Evolutionary conservation across 2,797 vertebrate species (phyloP).

Genomic region (Manis pentadactyla): DNA sequence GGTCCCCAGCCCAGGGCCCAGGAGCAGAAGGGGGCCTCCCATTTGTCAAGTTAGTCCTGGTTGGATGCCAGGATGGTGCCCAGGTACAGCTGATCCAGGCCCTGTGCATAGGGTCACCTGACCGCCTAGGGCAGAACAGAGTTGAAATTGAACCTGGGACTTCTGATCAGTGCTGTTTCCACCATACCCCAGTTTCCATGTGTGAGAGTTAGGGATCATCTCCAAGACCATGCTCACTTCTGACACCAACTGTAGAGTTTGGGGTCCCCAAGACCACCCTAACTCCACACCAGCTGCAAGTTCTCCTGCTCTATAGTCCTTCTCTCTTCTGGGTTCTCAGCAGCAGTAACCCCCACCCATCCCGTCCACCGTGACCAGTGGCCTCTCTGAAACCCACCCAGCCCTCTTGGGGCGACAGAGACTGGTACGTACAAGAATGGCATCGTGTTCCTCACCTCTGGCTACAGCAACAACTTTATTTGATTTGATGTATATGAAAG

Average conservation of each 20-base stretch:
- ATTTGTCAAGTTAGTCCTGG: background rate
- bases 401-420: background rate
- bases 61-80: background rate
- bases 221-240: background rate
- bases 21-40: background rate
- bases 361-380: background rate
- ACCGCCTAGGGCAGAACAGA: background rate
- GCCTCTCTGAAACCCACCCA: background rate
- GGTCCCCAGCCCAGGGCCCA: background rate
- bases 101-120: background rate
- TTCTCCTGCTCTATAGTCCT: fast-evolving
- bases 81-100: background rate
- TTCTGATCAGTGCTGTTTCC: background rate
- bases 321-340: background rate
- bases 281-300: background rate
- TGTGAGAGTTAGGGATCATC: background rate
- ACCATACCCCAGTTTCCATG: background rate
- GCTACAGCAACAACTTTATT: slow-evolving; percentile 76
- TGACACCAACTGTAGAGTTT: background rate
- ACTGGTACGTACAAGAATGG: background rate
- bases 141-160: background rate
- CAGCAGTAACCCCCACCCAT: fast-evolving
- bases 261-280: background rate
- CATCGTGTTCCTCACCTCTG: slow-evolving; percentile 52
- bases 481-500: slow-evolving; percentile 75